Conservation (phyloP, 2,797 vertebrate genomes). For the Bovichtus diacanthus region DNA sequence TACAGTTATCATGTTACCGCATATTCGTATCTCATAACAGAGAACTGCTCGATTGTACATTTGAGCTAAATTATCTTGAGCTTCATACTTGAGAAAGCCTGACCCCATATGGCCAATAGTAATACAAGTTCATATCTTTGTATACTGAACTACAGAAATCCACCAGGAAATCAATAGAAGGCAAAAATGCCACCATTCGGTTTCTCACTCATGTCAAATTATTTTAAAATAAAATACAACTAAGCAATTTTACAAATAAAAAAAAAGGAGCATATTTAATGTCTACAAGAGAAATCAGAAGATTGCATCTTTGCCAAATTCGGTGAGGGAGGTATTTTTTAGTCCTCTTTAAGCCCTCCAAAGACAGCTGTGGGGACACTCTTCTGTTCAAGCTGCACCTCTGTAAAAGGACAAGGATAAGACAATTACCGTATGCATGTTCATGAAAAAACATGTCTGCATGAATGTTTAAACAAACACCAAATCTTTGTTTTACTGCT, state of each 20-base stretch:
- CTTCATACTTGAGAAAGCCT: conserved; percentile 43
- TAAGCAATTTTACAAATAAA: conserved; percentile 4
- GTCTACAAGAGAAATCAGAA: conserved; percentile 13
- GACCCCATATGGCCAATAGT: conserved; percentile 73
- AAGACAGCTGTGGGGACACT: conserved; percentile 92
- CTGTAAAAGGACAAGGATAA: conserved; percentile 73
- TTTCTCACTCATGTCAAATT: background rate
- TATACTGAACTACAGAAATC: conserved; percentile 11
- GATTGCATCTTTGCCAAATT: background rate
- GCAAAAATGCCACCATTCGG: conserved; percentile 2
- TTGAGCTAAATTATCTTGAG: background rate
- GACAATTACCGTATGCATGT: conserved; percentile 7
- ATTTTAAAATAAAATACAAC: conserved; percentile 19
- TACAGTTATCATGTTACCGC: background rate
- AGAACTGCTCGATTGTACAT: background rate
- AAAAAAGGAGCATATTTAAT: conserved; percentile 17
- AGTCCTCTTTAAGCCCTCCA: conserved; percentile 90
- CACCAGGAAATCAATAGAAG: background rate
- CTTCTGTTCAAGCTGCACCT: conserved; percentile 94
- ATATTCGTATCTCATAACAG: conserved; percentile 14
- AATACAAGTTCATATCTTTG: conserved; percentile 8
- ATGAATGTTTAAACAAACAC: background rate
- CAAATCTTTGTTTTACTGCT: background rate
- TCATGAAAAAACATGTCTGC: conserved; percentile 3
- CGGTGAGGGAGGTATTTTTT: conserved; percentile 16